These are phyloP conservation scores for Drosophila fulvimacula DNA, from an alignment of 2,888 invertebrate genomes.

Conservation along the genomic window DNA sequence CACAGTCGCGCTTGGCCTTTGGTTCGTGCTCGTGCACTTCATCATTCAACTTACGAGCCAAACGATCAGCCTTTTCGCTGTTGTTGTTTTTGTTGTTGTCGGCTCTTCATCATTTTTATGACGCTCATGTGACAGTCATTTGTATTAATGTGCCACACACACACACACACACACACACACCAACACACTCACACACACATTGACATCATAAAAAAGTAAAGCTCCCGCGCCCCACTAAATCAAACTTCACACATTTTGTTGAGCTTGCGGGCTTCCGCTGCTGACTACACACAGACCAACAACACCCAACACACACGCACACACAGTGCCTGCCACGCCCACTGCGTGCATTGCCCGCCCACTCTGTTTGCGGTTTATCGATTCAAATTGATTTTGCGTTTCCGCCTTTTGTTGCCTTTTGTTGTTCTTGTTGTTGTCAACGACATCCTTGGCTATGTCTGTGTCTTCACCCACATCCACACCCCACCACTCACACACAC, in stretches of 20 bases:
- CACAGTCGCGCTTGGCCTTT: constrained; percentile 4
- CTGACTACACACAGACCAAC: constrained; percentile 16
- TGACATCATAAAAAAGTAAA: constrained; percentile 44
- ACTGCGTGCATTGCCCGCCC: constrained; percentile 33
- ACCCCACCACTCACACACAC: neutral
- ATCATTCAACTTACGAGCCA: constrained; percentile 48
- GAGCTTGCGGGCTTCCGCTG: constrained; percentile 51
- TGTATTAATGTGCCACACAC: constrained; percentile 71
- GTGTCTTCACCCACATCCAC: constrained; percentile 34
- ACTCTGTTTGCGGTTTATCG: constrained; percentile 73
- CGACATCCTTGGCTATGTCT: constrained; percentile 60
- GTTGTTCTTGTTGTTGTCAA: constrained; percentile 46
- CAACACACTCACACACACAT: constrained; percentile 25
- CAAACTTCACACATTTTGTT: constrained; percentile 62
- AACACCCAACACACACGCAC: constrained; percentile 7
- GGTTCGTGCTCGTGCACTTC: constrained; percentile 52
- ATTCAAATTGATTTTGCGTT: constrained; percentile 75
- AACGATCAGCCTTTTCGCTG: constrained; percentile 59
- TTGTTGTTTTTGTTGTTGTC: constrained; percentile 18
- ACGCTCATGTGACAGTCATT: constrained; percentile 79
- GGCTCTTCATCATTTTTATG: constrained; percentile 76
- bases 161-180: constrained; percentile 33
- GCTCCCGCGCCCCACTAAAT: constrained; percentile 46
- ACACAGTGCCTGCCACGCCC: constrained; percentile 8
- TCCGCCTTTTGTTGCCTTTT: constrained; percentile 38